A percentile compares a stretch with the other conserved stretches of the same genome.
phyloP scores from a whole-genome alignment of 2,113 vertebrate species.

The Upupa epops region DNA sequence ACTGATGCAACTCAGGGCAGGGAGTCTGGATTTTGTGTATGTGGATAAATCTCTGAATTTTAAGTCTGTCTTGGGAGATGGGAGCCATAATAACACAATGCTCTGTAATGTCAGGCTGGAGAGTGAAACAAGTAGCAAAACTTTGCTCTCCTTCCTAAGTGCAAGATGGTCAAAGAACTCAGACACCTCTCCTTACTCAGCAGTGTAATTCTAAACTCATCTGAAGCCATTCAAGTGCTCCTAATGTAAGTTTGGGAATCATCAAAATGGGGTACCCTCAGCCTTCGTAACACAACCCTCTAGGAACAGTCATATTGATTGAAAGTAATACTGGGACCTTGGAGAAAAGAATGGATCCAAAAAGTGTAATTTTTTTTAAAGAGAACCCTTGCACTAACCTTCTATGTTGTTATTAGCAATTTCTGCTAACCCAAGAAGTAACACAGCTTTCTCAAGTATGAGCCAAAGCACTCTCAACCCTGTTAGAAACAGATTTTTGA shows the following conservation, averaged over 20 bases:
- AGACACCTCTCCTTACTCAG: not conserved
- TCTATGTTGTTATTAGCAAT: conserved; percentile 56
- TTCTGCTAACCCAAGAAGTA: conserved; percentile 60
- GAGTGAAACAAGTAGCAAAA: not conserved
- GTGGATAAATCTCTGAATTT: not conserved
- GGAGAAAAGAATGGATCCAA: conserved; percentile 53
- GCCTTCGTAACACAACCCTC: conserved; percentile 62
- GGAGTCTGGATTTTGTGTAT: not conserved
- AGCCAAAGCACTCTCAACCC: conserved; percentile 30
- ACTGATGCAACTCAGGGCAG: not conserved
- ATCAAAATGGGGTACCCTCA: conserved; percentile 60
- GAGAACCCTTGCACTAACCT: conserved; percentile 24
- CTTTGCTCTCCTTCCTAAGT: not conserved
- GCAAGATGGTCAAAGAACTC: not conserved
- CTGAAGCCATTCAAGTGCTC: not conserved
- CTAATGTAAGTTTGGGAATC: conserved; percentile 52
- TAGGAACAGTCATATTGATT: conserved; percentile 66
- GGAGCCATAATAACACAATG: not conserved
- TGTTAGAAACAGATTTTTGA: conserved; percentile 56
- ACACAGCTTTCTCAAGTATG: conserved; percentile 36
- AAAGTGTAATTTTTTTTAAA: conserved; percentile 56
- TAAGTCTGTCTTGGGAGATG: not conserved
- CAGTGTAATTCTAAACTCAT: not conserved
- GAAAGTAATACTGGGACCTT: conserved; percentile 58
- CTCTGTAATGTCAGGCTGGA: not conserved